Evolutionary conservation across 1,140 invertebrate genomes (phyloP), one percentile per base, ranked within the genome.

Genomic region (Planococcus citri): DNA sequence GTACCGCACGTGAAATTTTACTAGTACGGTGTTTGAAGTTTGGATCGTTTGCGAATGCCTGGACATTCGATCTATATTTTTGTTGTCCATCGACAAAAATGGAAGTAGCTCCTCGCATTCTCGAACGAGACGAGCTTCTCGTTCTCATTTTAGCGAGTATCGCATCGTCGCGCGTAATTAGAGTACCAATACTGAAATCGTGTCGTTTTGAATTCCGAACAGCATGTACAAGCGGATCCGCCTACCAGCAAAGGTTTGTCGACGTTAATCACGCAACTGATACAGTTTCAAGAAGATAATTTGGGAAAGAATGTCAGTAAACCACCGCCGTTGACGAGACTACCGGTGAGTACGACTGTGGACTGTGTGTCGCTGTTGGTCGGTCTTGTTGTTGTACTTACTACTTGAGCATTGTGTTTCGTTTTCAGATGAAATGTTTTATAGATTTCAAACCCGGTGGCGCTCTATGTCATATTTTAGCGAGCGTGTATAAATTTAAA

Each of bases 201-300:
- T 58, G 4, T 22, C 51, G 3, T 22, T 58, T 58, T 58, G 4
- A 3, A 20, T 8, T 58, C 12, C 6, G 4, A 20, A 3, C 12
- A 94, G 91, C 89, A 91, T 80, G 82, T 91, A 60, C 88, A 91
- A 79, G 88, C 92, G 64, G 95, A 98, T 80, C 92, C 93, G 72
- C 91, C 94, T 38, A 97, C 92, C 25, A 95, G 92, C 76, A 96
- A 97, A 80, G 88, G 85, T 64, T 80, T 98, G 75, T 85, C 92
- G 10, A 85, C 87, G 73, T 80, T 97, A 20, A 83, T 94, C 0
- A 84, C 94, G 68, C 91, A 96, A 77, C 82, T 97, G 61, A 84
- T 97, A 61, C 94, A 97, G 78, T 97, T 97, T 80, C 94, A 97
- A 82, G 95, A 97, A 80, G 94, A 96, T 73, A 91, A 91, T 79